Evolutionary conservation across 37 sponge, comb jelly and placozoan genomes (phyloP).

Genomic region (Tethya wilhelma): DNA sequence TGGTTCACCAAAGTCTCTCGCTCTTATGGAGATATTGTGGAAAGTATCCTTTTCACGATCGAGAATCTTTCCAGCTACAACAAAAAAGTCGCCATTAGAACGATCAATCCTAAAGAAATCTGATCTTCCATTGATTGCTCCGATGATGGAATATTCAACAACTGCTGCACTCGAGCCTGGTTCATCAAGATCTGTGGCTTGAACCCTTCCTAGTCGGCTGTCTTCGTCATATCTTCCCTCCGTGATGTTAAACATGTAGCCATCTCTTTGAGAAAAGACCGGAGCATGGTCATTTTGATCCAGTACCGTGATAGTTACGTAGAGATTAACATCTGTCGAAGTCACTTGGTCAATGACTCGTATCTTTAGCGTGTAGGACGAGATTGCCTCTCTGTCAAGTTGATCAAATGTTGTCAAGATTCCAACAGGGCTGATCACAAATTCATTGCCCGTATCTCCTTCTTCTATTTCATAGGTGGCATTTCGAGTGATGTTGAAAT

Average conservation of each 20-base stretch:
- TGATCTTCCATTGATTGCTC: not conserved
- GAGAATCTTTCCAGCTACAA: conserved; percentile 5
- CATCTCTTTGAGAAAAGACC: conserved; percentile 18
- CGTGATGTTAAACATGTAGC: conserved; percentile 37
- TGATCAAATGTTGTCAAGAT: conserved; percentile 7
- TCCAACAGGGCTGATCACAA: conserved; percentile 16
- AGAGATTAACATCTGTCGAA: conserved; percentile 17
- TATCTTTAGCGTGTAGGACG: conserved; percentile 35
- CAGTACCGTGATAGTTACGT: conserved; percentile 22
- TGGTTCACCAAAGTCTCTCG: conserved; percentile 63
- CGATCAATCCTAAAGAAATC: not conserved
- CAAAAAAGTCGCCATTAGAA: conserved; percentile 25
- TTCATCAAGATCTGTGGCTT: conserved; percentile 45
- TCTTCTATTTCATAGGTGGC: conserved; percentile 31
- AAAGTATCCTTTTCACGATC: conserved; percentile 36
- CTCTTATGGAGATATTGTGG: conserved; percentile 29
- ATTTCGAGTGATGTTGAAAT: conserved; percentile 17
- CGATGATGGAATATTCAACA: conserved; percentile 16
- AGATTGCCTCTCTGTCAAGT: conserved; percentile 46
- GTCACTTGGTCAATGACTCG: conserved; percentile 23
- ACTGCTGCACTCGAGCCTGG: conserved; percentile 20
- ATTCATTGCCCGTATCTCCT: conserved; percentile 27
- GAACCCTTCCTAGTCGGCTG: conserved; percentile 5
- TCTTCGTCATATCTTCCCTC: conserved; percentile 32
- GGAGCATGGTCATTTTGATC: conserved; percentile 74